A percentile compares a stretch with the other conserved stretches of the same genome.
phyloP scores from a whole-genome alignment of 2,797 vertebrate genomes.

The Cuniculus paca region DNA sequence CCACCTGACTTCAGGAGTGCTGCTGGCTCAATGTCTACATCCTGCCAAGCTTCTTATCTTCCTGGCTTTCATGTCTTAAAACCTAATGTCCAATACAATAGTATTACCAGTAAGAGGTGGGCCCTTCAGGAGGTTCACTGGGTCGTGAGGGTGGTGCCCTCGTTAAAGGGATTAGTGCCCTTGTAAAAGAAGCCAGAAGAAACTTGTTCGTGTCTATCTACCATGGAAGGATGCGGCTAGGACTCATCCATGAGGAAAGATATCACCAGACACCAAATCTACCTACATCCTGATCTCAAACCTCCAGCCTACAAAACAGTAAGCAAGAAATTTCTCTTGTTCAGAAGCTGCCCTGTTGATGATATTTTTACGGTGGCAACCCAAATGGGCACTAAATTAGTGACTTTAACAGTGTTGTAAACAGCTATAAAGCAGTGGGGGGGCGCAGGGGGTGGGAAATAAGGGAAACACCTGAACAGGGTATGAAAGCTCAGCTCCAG shows the following conservation, averaged over 20 bases:
- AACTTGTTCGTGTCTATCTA: not conserved
- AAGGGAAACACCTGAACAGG: accelerated
- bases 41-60: not conserved
- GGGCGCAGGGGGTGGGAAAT: not conserved
- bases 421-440: not conserved
- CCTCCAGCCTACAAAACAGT: not conserved
- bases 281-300: not conserved
- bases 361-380: not conserved
- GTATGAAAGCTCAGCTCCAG: not conserved
- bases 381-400: not conserved
- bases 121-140: not conserved
- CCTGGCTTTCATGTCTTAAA: not conserved
- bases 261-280: not conserved
- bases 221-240: not conserved
- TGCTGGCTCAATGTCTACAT: too few relatives aligned
- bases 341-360: not conserved
- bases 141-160: too few relatives aligned
- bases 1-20: not conserved
- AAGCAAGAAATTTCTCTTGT: not conserved
- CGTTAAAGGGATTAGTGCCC: not conserved
- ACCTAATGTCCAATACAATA: not conserved
- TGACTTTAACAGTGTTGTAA: not conserved
- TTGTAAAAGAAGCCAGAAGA: not conserved
- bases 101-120: too few relatives aligned
- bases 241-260: not conserved